Percentiles rank a stretch among this genome's conserved stretches.
Conservation (phyloP, 2,888 invertebrate species). For the Pegoplata infirma region DNA sequence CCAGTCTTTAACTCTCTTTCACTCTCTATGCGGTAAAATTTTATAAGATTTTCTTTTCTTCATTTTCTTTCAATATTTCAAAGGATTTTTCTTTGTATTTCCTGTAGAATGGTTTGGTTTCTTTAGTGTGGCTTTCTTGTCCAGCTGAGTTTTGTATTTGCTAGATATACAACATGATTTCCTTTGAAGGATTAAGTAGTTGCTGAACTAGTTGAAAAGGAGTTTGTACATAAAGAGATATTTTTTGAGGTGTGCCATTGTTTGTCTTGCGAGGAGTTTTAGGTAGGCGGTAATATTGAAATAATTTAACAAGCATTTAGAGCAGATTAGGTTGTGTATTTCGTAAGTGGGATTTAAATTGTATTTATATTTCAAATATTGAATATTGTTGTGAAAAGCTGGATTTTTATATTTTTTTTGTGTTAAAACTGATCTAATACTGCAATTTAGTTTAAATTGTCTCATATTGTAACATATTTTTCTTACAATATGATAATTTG, state of each 20-base stretch:
- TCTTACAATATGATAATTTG: too few relatives aligned
- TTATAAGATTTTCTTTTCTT: slow-evolving; percentile 60
- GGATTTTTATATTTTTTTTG: too few relatives aligned
- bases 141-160: slow-evolving; percentile 66
- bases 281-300: slow-evolving; percentile 65
- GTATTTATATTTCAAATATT: neutral
- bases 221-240: slow-evolving; percentile 18
- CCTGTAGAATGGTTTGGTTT: slow-evolving; percentile 12
- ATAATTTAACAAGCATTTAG: slow-evolving; percentile 60
- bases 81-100: slow-evolving; percentile 49
- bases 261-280: slow-evolving; percentile 58
- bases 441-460: too few relatives aligned
- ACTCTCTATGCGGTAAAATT: slow-evolving; percentile 70
- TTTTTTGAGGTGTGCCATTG: slow-evolving; percentile 35
- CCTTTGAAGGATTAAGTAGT: slow-evolving; percentile 50
- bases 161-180: slow-evolving; percentile 40
- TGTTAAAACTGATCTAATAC: too few relatives aligned
- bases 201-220: slow-evolving; percentile 19
- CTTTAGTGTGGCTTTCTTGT: slow-evolving; percentile 60
- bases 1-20: too few relatives aligned
- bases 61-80: slow-evolving; percentile 36
- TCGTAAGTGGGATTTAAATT: slow-evolving; percentile 45
- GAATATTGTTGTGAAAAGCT: neutral
- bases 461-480: too few relatives aligned
- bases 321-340: slow-evolving; percentile 42